Evolutionary conservation across 2,888 invertebrate genomes (phyloP), one percentile per base, ranked within the genome.

Genomic region (Myathropa florea): DNA sequence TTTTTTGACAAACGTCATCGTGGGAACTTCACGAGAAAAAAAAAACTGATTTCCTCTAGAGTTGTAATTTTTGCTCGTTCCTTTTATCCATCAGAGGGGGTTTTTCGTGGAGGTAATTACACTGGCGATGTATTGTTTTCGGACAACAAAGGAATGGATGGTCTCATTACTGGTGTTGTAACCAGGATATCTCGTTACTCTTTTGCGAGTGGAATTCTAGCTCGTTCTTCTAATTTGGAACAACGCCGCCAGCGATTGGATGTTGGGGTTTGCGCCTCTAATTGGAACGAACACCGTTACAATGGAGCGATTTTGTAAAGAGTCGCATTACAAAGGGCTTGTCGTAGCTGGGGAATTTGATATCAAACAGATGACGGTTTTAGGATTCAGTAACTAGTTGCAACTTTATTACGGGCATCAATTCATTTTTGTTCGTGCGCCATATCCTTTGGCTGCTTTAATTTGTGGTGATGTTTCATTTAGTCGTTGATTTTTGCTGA

Each of bases 51-150:
- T n/a, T n/a, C n/a, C n/a, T n/a, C n/a, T n/a, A n/a, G n/a, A n/a
- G n/a, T n/a, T n/a, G n/a, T n/a, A n/a, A n/a, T n/a, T n/a, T n/a
- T n/a, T n/a, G n/a, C n/a, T n/a, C n/a, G n/a, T n/a, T n/a, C n/a
- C n/a, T n/a, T n/a, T n/a, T n/a, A n/a, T n/a, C n/a, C n/a, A n/a
- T n/a, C n/a, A n/a, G n/a, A n/a, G n/a, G n/a, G n/a, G n/a, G n/a
- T n/a, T n/a, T n/a, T n/a, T n/a, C 33, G 59, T 72, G 46, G 73
- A 78, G 83, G 83, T 79, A 83, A 83, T 83, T 83, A 79, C 73
- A 83, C 83, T 83, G 33, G 68, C 36, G 33, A 67, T n/a, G 21
- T 33, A 55, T 64, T 63, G 28, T 57, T 75, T 75, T 57, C 28
- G 68, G 33, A 70, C 33, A n/a, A 14, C 46, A n/a, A 71, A 67